phyloP scores from a whole-genome alignment of 1,140 invertebrate species.

The Ceratosolen solmsi region DNA sequence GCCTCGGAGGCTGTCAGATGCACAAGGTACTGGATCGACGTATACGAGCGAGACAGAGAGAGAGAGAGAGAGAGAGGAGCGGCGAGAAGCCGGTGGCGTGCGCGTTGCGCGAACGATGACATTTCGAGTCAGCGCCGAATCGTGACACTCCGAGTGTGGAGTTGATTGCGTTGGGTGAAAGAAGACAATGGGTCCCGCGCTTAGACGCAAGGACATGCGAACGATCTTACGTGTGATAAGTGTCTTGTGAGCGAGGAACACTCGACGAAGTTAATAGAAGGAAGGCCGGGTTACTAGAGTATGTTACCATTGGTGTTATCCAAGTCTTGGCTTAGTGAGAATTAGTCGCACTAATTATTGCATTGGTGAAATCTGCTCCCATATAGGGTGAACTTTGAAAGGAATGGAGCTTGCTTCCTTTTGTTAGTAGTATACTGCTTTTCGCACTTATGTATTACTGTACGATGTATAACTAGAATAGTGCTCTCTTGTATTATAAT shows the following conservation, averaged over 20 bases:
- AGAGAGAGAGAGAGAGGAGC: background rate
- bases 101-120: background rate
- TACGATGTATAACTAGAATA: background rate
- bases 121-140: background rate
- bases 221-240: background rate
- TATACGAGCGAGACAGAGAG: background rate
- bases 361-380: background rate
- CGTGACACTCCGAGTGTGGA: background rate
- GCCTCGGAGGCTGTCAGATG: background rate
- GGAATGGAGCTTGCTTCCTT: background rate
- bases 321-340: background rate
- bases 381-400: background rate
- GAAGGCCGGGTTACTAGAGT: background rate
- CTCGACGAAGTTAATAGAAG: background rate
- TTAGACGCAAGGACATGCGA: background rate
- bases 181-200: background rate
- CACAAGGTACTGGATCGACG: background rate
- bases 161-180: background rate
- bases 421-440: background rate
- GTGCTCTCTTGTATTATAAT: background rate
- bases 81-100: background rate
- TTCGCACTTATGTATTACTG: background rate
- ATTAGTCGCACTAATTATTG: conserved; percentile 7
- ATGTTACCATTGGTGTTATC: background rate
- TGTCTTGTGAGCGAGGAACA: background rate